Conservation (phyloP, 2,888 invertebrate species). For the Phengaris arion region DNA sequence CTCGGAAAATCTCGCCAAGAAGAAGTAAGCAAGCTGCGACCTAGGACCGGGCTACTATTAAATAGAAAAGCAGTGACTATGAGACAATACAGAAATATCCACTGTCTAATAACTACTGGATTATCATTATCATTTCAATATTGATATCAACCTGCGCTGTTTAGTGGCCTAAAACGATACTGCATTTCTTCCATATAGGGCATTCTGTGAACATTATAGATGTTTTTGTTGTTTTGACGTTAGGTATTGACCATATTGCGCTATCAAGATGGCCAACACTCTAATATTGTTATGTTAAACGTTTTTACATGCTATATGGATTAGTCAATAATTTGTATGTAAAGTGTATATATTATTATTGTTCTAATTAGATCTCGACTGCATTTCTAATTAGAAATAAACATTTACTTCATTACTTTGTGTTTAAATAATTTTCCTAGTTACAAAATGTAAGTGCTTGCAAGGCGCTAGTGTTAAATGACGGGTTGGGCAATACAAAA, state of each 20-base stretch:
- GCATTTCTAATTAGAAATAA: conserved; percentile 14
- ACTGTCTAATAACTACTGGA: too few relatives aligned
- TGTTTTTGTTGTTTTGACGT: conserved; percentile 6
- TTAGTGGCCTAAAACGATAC: background rate
- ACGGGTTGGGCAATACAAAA: too few relatives aligned
- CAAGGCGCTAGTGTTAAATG: too few relatives aligned
- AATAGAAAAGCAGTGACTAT: background rate
- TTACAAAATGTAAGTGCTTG: too few relatives aligned
- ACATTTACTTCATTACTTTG: background rate
- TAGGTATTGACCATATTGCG: background rate
- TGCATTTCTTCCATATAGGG: background rate
- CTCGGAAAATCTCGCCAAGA: background rate
- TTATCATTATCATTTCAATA: background rate
- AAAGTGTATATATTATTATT: conserved; percentile 4
- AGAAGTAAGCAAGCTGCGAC: background rate
- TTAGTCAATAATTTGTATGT: conserved; percentile 15
- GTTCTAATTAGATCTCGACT: conserved; percentile 15
- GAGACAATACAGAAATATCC: too few relatives aligned
- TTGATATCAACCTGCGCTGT: background rate
- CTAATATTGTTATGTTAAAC: conserved; percentile 17
- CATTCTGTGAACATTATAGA: background rate
- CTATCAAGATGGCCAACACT: background rate
- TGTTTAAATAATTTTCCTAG: background rate
- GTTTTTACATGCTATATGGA: conserved; percentile 2
- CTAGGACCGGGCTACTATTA: background rate